Evolutionary conservation across 92 coral and sea anemone genomes (phyloP).

Genomic region (Epizoanthus scotinus): DNA sequence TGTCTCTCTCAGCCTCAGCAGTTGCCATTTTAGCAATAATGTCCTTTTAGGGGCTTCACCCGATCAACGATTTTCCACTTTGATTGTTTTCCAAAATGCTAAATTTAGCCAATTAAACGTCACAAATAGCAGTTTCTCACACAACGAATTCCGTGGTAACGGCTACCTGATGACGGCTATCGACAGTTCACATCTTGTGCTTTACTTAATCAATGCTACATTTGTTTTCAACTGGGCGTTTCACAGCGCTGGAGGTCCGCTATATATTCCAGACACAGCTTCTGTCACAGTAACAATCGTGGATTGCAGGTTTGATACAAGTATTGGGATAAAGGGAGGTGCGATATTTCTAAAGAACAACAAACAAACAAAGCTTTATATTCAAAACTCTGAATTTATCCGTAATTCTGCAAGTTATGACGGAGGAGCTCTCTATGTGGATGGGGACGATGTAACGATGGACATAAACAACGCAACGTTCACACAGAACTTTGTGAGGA

Average conservation of each 20-base stretch:
- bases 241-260: neutral
- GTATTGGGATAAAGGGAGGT: neutral
- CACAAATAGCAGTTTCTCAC: neutral
- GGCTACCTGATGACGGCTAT: neutral
- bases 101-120: neutral
- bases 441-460: neutral
- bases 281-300: neutral
- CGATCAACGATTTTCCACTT: neutral
- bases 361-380: neutral
- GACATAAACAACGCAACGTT: neutral
- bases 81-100: neutral
- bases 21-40: neutral
- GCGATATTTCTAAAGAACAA: neutral
- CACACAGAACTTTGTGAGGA: neutral
- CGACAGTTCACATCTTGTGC: neutral
- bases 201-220: neutral
- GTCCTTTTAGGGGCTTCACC: neutral
- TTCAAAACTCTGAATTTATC: neutral
- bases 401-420: neutral
- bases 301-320: neutral
- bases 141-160: neutral
- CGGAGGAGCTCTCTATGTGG: neutral
- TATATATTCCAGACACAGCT: neutral
- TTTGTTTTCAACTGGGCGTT: neutral
- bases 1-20: neutral